Percentiles rank a stretch among this genome's conserved stretches.
These are phyloP conservation scores for Sceliomorpha sp. DNA, from an alignment of 2,888 invertebrate species.

Conservation along the genomic window DNA sequence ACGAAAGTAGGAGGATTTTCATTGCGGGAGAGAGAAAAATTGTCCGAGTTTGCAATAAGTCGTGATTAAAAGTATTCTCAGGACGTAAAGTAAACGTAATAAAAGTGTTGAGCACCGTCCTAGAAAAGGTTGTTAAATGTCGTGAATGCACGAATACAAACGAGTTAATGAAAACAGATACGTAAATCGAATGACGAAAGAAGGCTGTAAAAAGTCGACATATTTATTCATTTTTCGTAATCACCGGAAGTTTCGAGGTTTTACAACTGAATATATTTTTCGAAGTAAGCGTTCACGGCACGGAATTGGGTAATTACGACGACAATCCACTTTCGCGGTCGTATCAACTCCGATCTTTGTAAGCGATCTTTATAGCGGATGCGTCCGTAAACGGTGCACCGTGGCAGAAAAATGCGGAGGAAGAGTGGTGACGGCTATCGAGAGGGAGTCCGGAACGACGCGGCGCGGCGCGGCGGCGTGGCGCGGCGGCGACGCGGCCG, in stretches of 20 bases:
- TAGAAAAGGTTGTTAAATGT: no score
- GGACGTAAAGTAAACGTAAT: no score
- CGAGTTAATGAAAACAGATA: no score
- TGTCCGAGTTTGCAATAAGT: no score
- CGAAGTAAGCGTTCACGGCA: conserved; percentile 4
- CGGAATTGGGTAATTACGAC: conserved; percentile 47
- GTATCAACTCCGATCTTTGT: conserved; percentile 38
- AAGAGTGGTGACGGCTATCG: conserved; percentile 39
- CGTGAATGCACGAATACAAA: no score
- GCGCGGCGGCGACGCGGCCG: no score
- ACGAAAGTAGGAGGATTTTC: no score
- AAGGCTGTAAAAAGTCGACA: conserved; percentile 9
- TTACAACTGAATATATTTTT: conserved; percentile 24
- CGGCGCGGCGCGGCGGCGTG: no score
- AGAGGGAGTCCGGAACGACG: conserved; percentile 43
- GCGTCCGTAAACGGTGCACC: conserved; percentile 35
- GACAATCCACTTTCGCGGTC: conserved; percentile 57
- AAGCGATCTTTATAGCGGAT: conserved; percentile 34
- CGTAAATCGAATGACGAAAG: no score
- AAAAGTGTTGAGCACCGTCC: no score
- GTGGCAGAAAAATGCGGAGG: conserved; percentile 33
- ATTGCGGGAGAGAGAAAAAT: no score
- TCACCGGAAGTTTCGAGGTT: conserved; percentile 41
- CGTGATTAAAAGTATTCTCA: no score
- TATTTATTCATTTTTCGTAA: conserved; percentile 24